Conservation (phyloP, 2,888 invertebrate species). For the Dorcus parallelipipedus region DNA sequence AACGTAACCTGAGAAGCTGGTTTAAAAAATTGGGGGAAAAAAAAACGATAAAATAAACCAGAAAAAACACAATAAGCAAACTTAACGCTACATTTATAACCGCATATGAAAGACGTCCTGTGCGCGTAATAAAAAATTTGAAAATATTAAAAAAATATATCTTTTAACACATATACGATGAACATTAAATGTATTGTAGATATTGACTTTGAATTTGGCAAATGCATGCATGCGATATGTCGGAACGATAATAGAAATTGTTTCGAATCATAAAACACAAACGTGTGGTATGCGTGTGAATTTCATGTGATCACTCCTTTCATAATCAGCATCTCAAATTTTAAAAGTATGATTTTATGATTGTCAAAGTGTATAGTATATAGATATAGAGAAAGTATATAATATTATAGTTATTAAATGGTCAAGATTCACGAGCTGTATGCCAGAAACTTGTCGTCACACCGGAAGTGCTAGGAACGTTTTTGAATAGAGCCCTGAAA, state of each 20-base stretch:
- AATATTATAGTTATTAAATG: constrained; percentile 3
- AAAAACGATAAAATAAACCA: constrained; percentile 20
- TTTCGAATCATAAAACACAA: constrained; percentile 11
- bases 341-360: constrained; percentile 41
- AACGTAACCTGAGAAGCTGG: constrained; percentile 38
- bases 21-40: constrained; percentile 13
- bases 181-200: constrained; percentile 46
- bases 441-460: neutral
- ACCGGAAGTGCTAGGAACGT: neutral
- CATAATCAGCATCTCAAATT: constrained; percentile 27
- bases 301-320: constrained; percentile 29
- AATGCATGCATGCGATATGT: constrained; percentile 45
- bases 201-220: constrained; percentile 70
- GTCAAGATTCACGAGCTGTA: neutral
- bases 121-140: constrained; percentile 37
- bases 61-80: constrained; percentile 17
- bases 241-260: constrained; percentile 13
- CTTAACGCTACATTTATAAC: constrained; percentile 11
- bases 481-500: constrained; percentile 5
- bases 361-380: constrained; percentile 48
- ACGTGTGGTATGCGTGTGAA: constrained; percentile 2
- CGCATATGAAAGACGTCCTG: constrained; percentile 38
- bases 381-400: constrained; percentile 32
- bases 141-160: constrained; percentile 44
- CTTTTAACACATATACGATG: constrained; percentile 29